phyloP scores from a whole-genome alignment of 2,888 invertebrate species.

The Callimorpha dominula region DNA sequence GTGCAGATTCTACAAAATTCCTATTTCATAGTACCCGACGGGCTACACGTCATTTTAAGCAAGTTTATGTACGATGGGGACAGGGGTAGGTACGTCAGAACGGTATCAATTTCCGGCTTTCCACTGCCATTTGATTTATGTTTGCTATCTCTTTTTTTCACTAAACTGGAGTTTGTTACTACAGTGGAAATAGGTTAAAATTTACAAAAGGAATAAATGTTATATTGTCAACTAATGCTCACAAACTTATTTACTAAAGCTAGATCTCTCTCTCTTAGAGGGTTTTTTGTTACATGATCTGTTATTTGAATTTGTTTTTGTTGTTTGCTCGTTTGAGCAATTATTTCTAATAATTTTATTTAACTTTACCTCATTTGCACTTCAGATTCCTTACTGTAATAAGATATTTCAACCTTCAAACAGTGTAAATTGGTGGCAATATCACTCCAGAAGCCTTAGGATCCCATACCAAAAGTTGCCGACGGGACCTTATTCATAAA shows the following conservation, averaged over 20 bases:
- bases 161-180: constrained; percentile 48
- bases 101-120: constrained; percentile 81
- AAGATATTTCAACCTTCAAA: not conserved
- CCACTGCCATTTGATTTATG: constrained; percentile 78
- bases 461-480: no score
- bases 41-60: constrained; percentile 45
- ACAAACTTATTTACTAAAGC: not conserved
- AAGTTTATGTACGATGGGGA: constrained; percentile 61
- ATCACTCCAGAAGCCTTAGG: no score
- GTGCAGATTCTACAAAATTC: constrained; percentile 42
- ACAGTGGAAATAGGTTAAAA: constrained; percentile 35
- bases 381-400: not conserved
- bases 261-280: no score
- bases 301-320: not conserved
- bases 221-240: not conserved
- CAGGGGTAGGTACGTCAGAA: constrained; percentile 60
- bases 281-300: not conserved
- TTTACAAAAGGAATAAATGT: not conserved
- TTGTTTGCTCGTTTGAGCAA: not conserved
- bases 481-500: no score
- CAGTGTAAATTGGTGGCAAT: not conserved
- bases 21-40: constrained; percentile 29
- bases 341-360: no score
- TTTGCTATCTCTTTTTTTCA: constrained; percentile 67
- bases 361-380: not conserved